Evolutionary conservation across 2,888 invertebrate species (phyloP).

Genomic region (Tinea semifulvella): DNA sequence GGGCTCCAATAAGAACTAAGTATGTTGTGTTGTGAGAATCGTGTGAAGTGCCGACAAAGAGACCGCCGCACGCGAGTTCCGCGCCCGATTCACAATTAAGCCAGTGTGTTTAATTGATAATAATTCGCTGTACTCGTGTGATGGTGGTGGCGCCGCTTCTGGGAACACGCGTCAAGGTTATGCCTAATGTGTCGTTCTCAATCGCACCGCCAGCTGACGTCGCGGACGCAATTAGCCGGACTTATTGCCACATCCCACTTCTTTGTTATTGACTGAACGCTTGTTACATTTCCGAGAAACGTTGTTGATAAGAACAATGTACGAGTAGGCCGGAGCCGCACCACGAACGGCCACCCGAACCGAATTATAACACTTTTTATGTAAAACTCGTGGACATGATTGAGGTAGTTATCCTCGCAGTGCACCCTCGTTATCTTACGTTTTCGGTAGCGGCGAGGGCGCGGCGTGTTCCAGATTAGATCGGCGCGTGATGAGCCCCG

Average conservation of each 20-base stretch:
- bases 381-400: conserved; percentile 40
- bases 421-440: conserved; percentile 12
- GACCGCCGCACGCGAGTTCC: conserved; percentile 59
- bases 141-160: conserved; percentile 34
- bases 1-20: conserved; percentile 9
- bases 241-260: conserved; percentile 38
- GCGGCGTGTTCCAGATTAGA: conserved; percentile 12
- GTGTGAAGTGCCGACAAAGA: conserved; percentile 54
- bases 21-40: conserved; percentile 30
- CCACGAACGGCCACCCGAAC: not conserved
- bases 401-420: not conserved
- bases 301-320: conserved; percentile 5
- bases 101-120: conserved; percentile 65
- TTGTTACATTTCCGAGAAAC: conserved; percentile 30
- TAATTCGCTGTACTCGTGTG: conserved; percentile 39
- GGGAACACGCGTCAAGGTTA: conserved; percentile 40
- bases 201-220: conserved; percentile 2
- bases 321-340: conserved; percentile 29
- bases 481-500: conserved; percentile 11
- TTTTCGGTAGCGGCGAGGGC: conserved; percentile 12
- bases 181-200: conserved; percentile 16
- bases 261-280: conserved; percentile 56
- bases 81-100: conserved; percentile 62
- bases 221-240: conserved; percentile 18
- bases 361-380: conserved; percentile 33